Conservation (phyloP, 2,888 invertebrate genomes). For the Habrosyne pyritoides region DNA sequence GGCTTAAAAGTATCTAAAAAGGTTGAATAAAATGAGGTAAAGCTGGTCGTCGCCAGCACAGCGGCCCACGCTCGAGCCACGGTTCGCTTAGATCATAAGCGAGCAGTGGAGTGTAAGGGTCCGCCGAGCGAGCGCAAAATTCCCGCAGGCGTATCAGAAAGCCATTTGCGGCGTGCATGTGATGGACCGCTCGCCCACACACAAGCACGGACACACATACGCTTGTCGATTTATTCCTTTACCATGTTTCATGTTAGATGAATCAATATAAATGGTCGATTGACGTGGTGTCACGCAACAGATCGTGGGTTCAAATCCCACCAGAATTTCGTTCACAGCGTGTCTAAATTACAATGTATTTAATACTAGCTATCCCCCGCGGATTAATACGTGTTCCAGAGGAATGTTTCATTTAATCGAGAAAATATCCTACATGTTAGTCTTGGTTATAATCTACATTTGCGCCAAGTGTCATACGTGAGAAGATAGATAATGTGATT, state of each 20-base stretch:
- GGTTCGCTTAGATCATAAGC: conserved; percentile 10
- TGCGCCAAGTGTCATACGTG: too few species aligned
- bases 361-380: too few species aligned
- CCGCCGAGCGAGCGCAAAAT: conserved; percentile 14
- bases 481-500: too few species aligned
- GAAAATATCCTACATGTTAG: too few species aligned
- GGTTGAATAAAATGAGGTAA: background rate
- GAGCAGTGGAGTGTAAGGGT: conserved; percentile 12
- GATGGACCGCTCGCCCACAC: conserved; percentile 9
- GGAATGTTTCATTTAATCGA: too few species aligned
- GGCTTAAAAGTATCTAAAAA: too few species aligned
- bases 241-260: background rate
- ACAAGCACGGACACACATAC: background rate
- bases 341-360: too few species aligned
- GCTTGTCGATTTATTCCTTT: background rate
- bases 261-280: background rate
- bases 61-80: background rate
- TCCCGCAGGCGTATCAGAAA: conserved; percentile 20
- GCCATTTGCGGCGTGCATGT: conserved; percentile 15
- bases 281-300: too few species aligned
- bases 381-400: too few species aligned
- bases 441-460: too few species aligned
- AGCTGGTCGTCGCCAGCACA: background rate
- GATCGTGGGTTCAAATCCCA: too few species aligned
- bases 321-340: too few species aligned